Evolutionary conservation across 2,888 invertebrate genomes (phyloP), one percentile per base, ranked within the genome.

Genomic region (Tetragonula carbonaria): DNA sequence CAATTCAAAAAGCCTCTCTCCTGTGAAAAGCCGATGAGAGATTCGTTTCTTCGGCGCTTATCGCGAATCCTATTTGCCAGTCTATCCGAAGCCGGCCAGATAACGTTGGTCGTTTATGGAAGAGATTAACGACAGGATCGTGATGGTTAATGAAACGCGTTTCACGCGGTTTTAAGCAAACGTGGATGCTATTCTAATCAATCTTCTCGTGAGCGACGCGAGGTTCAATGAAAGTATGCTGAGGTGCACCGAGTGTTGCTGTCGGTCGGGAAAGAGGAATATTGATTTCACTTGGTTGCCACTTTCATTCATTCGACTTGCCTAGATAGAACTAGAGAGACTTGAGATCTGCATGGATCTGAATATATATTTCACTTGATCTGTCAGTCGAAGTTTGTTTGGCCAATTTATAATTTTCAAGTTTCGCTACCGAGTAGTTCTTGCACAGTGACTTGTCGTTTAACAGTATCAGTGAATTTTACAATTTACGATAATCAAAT

Each of bases 101-200:
- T n/a, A 62, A 63, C 23, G 45, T 23, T 16, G 51, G 4, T 16
- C 70, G 33, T 51, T 70, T 68, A 70, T 18, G 51, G 28, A 38
- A n/a, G 50, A n/a, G 33, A 51, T 62, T 70, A 70, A 76, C 23
- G 38, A 63, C 51, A 23, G 23, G 13, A 63, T 63, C 28, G 62
- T 23, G 6, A n/a, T 51, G 21, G 67, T n/a, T 77, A 70, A 77
- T 70, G 76, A 77, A 70, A 77, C 14, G 38, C 62, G 62, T 62
- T 70, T 76, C 76, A 70, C 68, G 70, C 76, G 76, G 62, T 68
- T 70, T 62, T 63, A 70, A 45, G 71, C 70, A 78, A 63, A 45
- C 59, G 28, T 53, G 55, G 53, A 71, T 65, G 53, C 62, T 77
- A 55, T 53, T 65, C 63, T 45, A 74, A 71, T 72, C 66, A 55